These are phyloP conservation scores for Dreissena polymorpha DNA, from an alignment of 1,140 invertebrate genomes.

Conservation along the genomic window DNA sequence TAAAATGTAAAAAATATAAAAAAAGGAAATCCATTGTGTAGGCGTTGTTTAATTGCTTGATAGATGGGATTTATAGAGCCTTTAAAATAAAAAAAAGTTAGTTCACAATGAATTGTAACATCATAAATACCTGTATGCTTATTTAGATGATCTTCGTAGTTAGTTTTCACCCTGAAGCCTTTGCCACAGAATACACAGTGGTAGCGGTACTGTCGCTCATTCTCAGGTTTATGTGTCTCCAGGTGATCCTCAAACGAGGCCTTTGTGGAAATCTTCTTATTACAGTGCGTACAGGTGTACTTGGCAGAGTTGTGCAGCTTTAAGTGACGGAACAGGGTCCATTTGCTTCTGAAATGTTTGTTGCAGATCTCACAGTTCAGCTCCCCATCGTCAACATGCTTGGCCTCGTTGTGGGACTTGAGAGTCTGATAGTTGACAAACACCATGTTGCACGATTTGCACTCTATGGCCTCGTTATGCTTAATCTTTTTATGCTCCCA, in stretches of 20 bases:
- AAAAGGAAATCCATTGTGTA: too few species aligned
- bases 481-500: constrained; percentile 46
- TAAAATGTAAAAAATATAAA: too few species aligned
- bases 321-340: constrained; percentile 47
- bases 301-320: constrained; percentile 34
- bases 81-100: too few species aligned
- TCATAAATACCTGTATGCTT: constrained; percentile 58
- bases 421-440: constrained; percentile 41
- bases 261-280: constrained; percentile 38
- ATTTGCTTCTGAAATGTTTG: constrained; percentile 34
- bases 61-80: too few species aligned
- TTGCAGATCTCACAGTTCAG: constrained; percentile 37
- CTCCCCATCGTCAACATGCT: constrained; percentile 15
- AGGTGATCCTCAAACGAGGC: constrained; percentile 52
- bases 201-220: constrained; percentile 58
- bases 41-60: too few species aligned
- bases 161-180: constrained; percentile 57
- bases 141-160: constrained; percentile 66
- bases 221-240: constrained; percentile 51
- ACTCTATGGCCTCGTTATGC: constrained; percentile 38
- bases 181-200: constrained; percentile 60
- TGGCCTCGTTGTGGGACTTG: constrained; percentile 45
- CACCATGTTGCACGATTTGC: constrained; percentile 36
- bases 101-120: neutral
- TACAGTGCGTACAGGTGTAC: constrained; percentile 37